phyloP scores from a whole-genome alignment of 1,140 invertebrate species.

The Cheumatopsyche charites region DNA sequence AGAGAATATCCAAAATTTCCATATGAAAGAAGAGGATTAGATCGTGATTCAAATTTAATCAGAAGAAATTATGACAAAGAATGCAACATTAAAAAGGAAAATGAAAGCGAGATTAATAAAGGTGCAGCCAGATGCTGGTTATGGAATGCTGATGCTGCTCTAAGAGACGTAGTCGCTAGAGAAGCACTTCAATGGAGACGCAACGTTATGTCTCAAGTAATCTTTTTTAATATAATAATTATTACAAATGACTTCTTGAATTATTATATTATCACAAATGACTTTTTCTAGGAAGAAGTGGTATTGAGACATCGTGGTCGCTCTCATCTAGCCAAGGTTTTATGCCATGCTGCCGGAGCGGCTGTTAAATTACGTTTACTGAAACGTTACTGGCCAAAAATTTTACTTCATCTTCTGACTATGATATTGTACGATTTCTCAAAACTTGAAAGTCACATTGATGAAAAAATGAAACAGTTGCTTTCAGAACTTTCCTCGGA shows the following conservation, averaged over 20 bases:
- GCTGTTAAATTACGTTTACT: slow-evolving; percentile 75
- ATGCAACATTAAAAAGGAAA: slow-evolving; percentile 11
- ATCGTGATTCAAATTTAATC: slow-evolving; percentile 52
- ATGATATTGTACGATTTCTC: slow-evolving; percentile 78
- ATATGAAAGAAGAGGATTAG: slow-evolving; percentile 33
- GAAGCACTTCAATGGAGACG: slow-evolving; percentile 84
- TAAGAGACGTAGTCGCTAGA: slow-evolving; percentile 81
- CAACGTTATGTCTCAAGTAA: slow-evolving; percentile 67
- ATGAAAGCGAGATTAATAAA: background rate
- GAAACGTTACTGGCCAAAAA: slow-evolving; percentile 74
- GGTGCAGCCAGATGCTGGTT: slow-evolving; percentile 73
- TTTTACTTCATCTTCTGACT: slow-evolving; percentile 75
- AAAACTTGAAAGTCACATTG: slow-evolving; percentile 77
- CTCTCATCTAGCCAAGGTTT: slow-evolving; percentile 68
- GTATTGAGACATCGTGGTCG: slow-evolving; percentile 73
- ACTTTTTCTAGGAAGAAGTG: slow-evolving; percentile 71
- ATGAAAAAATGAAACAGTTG: slow-evolving; percentile 58
- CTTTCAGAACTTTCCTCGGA: slow-evolving; percentile 7
- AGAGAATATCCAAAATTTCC: slow-evolving; percentile 44
- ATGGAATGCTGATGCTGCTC: slow-evolving; percentile 73
- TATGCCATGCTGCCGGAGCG: slow-evolving; percentile 74
- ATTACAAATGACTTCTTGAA: background rate
- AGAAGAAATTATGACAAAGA: slow-evolving; percentile 33
- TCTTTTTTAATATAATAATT: slow-evolving; percentile 9
- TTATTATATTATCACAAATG: background rate